These are phyloP conservation scores for Drosophila quadrilineata DNA, from an alignment of 1,140 invertebrate genomes.

Conservation along the genomic window DNA sequence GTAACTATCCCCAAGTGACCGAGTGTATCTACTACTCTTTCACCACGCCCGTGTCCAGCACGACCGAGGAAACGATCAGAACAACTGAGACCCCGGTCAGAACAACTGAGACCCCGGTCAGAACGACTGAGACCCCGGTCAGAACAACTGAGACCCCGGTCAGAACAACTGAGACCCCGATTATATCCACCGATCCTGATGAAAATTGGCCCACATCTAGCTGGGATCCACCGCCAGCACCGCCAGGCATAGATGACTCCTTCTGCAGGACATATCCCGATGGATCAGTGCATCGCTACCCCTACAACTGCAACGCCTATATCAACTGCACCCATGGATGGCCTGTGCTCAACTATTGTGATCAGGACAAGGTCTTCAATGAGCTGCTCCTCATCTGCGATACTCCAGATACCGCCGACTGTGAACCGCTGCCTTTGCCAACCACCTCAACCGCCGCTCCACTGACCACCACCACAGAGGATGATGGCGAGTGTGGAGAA, in stretches of 20 bases:
- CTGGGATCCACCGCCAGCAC: conserved; percentile 49
- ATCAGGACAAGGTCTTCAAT: conserved; percentile 56
- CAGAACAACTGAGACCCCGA: not conserved
- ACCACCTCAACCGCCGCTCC: conserved; percentile 19
- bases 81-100: conserved; percentile 14
- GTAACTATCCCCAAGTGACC: conserved; percentile 51
- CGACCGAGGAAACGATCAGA: not conserved
- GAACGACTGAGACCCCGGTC: too few relatives aligned
- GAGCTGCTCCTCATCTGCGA: conserved; percentile 47
- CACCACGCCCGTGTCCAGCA: conserved; percentile 14
- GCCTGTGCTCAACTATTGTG: conserved; percentile 61
- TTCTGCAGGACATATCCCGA: conserved; percentile 25
- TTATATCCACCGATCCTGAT: not conserved
- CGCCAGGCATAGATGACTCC: conserved; percentile 39
- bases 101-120: not conserved
- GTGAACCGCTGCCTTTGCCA: conserved; percentile 52
- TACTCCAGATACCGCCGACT: conserved; percentile 57
- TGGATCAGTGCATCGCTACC: conserved; percentile 49
- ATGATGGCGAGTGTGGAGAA: conserved; percentile 35
- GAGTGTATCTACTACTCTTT: conserved; percentile 43
- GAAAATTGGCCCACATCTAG: conserved; percentile 25
- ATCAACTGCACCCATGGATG: conserved; percentile 59
- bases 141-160: too few relatives aligned
- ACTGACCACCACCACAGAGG: conserved; percentile 10
- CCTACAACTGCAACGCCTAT: conserved; percentile 68